Evolutionary conservation across 2,797 vertebrate species (phyloP).

Genomic region (Cynopterus sphinx): DNA sequence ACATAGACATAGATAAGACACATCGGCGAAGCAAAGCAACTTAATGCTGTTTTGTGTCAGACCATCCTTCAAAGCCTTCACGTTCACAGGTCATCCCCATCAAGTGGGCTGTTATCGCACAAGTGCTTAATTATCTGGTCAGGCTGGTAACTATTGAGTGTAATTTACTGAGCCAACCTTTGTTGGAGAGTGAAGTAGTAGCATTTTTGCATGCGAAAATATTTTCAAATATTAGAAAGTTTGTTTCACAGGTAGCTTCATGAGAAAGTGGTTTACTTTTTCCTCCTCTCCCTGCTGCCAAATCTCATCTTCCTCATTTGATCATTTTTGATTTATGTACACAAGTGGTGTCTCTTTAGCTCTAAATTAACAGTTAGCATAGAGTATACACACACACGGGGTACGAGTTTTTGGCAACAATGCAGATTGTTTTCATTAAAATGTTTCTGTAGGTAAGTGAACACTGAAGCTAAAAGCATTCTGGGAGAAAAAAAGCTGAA

Average conservation of each 20-base stretch:
- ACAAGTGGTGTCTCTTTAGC: neutral
- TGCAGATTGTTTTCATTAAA: slow-evolving; percentile 10
- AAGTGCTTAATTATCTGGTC: neutral
- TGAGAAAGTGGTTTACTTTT: neutral
- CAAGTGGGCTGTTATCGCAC: neutral
- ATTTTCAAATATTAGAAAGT: neutral
- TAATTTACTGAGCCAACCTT: neutral
- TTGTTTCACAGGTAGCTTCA: neutral
- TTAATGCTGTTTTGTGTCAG: neutral
- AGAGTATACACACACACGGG: neutral
- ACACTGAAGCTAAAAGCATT: neutral
- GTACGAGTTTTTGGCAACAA: neutral
- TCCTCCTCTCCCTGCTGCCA: neutral
- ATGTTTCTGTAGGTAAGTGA: slow-evolving; percentile 3
- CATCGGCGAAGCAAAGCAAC: neutral
- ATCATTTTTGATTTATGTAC: neutral
- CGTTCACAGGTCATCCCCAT: neutral
- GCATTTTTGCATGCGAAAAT: neutral
- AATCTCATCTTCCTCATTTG: neutral
- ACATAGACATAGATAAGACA: neutral
- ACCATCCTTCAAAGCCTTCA: neutral
- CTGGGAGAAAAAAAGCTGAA: neutral
- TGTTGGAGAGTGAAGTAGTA: neutral
- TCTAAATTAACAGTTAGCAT: neutral
- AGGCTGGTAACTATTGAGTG: neutral